phyloP scores from a whole-genome alignment of 1,140 invertebrate species.

The Augochlora pura region DNA sequence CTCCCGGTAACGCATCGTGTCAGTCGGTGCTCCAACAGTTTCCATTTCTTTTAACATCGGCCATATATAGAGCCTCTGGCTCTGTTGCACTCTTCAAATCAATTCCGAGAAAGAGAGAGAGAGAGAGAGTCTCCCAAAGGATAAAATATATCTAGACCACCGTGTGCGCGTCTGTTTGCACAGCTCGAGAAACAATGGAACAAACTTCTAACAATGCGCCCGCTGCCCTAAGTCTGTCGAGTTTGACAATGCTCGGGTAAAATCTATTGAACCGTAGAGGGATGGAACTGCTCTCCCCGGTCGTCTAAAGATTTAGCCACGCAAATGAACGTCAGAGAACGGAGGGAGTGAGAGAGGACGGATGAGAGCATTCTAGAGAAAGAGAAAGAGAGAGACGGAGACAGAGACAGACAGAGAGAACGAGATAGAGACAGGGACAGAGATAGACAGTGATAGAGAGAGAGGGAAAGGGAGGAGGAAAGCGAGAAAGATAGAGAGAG shows the following conservation, averaged over 20 bases:
- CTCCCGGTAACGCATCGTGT: too few species aligned
- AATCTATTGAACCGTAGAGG: not conserved
- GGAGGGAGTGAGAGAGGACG: too few species aligned
- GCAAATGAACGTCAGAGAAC: not conserved
- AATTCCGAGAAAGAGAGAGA: too few species aligned
- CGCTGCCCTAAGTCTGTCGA: not conserved
- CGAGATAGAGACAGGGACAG: too few species aligned
- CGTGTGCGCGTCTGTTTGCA: not conserved
- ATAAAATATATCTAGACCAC: too few species aligned
- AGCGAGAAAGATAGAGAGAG: not conserved
- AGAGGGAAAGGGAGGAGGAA: too few species aligned
- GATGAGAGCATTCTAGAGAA: too few species aligned
- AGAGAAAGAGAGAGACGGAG: not conserved
- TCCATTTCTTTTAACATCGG: too few species aligned
- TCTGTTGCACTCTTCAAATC: too few species aligned
- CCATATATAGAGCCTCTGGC: too few species aligned
- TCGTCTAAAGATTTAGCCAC: not conserved
- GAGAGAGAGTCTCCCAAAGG: not conserved
- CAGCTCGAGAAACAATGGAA: not conserved
- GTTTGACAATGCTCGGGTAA: not conserved
- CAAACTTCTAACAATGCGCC: not conserved
- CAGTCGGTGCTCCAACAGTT: too few species aligned
- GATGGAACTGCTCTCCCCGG: not conserved
- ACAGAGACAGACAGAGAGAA: not conserved
- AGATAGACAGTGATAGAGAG: too few species aligned